A percentile compares a stretch with the other conserved stretches of the same genome.
These are phyloP conservation scores for Nemurella pictetii DNA, from an alignment of 2,888 invertebrate species.

Conservation along the genomic window DNA sequence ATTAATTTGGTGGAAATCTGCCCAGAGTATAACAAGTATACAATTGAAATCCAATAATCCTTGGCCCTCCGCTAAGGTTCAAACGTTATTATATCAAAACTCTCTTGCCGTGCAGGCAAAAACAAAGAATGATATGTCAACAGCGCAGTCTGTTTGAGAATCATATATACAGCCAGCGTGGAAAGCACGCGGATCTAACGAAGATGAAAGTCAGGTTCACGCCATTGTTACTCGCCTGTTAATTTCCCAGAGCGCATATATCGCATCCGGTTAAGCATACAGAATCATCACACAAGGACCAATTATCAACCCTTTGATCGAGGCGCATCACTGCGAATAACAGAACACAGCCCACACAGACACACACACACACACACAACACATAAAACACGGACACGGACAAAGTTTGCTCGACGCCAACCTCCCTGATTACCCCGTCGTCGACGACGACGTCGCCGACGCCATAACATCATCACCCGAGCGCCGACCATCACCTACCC, in stretches of 20 bases:
- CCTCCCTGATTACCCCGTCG: neutral
- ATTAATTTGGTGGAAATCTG: neutral
- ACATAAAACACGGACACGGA: slow-evolving; percentile 12
- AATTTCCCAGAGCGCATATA: slow-evolving; percentile 37
- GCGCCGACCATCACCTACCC: neutral
- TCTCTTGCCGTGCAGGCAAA: neutral
- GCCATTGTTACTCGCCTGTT: slow-evolving; percentile 18
- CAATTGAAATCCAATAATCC: neutral
- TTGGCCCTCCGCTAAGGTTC: neutral
- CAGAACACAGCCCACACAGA: neutral
- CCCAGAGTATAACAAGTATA: neutral
- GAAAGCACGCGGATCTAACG: neutral
- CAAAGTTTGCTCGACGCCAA: slow-evolving; percentile 33
- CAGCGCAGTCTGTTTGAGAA: neutral
- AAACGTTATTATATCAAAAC: neutral
- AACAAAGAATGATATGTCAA: neutral
- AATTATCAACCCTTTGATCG: slow-evolving; percentile 38
- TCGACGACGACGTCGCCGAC: neutral
- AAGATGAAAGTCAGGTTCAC: neutral
- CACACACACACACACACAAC: neutral
- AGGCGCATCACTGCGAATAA: neutral
- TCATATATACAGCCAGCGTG: neutral
- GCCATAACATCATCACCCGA: neutral
- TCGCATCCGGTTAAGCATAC: slow-evolving; percentile 36
- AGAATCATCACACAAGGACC: slow-evolving; percentile 29